Evolutionary conservation across 92 coral and sea anemone species (phyloP).

Genomic region (Parazoanthus swiftii): DNA sequence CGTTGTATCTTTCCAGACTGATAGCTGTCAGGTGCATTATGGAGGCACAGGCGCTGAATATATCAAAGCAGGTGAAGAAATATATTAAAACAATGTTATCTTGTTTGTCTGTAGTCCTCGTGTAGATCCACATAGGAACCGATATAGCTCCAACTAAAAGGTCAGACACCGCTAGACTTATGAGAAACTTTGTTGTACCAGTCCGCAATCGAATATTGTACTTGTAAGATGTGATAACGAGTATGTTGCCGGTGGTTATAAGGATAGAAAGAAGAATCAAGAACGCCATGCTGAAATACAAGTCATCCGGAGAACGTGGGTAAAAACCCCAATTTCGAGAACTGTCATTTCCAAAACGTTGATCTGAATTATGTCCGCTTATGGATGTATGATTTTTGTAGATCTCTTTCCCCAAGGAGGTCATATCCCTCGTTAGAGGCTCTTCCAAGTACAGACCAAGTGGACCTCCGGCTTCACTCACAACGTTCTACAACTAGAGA

Average conservation of each 20-base stretch:
- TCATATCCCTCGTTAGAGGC: not conserved
- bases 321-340: not conserved
- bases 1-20: constrained; percentile 63
- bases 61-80: constrained; percentile 57
- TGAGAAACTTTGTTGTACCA: constrained; percentile 62
- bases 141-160: constrained; percentile 68
- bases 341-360: not conserved
- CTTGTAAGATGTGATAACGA: constrained; percentile 64
- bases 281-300: constrained; percentile 21
- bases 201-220: constrained; percentile 56
- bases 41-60: constrained; percentile 76
- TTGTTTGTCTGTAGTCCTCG: constrained; percentile 46
- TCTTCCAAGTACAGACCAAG: not conserved
- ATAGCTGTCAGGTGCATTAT: constrained; percentile 73
- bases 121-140: constrained; percentile 65
- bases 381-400: not conserved
- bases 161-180: constrained; percentile 71
- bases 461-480: too few relatives aligned
- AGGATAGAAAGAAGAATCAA: constrained; percentile 15
- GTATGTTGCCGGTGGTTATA: constrained; percentile 53
- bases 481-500: too few relatives aligned
- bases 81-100: not conserved
- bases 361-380: not conserved
- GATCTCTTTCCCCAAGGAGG: not conserved
- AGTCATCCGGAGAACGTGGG: constrained; percentile 15